Evolutionary conservation across 1,140 invertebrate species (phyloP), one percentile per base, ranked within the genome.

Genomic region (Tenebrio molitor): DNA sequence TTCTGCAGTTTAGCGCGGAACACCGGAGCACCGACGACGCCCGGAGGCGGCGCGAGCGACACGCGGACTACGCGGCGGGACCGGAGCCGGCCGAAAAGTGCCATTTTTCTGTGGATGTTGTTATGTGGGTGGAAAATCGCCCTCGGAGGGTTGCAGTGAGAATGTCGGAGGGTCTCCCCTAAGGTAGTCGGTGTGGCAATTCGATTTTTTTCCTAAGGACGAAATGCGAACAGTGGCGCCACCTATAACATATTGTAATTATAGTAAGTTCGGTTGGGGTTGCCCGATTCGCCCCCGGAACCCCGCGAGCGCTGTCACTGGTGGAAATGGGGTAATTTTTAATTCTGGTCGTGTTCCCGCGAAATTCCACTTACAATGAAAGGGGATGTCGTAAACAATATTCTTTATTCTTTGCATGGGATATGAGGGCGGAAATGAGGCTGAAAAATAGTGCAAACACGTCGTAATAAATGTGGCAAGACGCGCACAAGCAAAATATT

Each of bases 1-100:
- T 46, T 44, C 46, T 36, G 67, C 67, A 69, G 67, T 69, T 69
- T 69, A 46, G 29, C 67, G 67, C 41, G 67, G 19, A 29, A 69
- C 21, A 25, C 21, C 23, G 50, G 21, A 33, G 4, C 21, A 2
- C 12, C 23, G 23, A 58, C 50, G 42, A 5, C 15, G 50, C 50
- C 50, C 25, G 50, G 44, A 50, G 5, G 19, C 8, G 4, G n/a
- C 44, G 16, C 16, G 44, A 50, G 17, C 44, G n/a, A 50, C 44
- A 50, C 44, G 44, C 44, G 36, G 36, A 41, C 2, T 12, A 3
- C 36, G 36, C 36, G 44, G 19, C n/a, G n/a, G n/a, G n/a, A n/a
- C n/a, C n/a, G n/a, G 25, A 29, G 25, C 36, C 36, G 36, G 36
- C 6, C 36, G 36, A 12, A 39, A 12, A 5, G 36, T 12, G 36